Base-by-base conservation (phyloP, 2,888 invertebrate genomes). In the Hypercompe scribonia region DNA sequence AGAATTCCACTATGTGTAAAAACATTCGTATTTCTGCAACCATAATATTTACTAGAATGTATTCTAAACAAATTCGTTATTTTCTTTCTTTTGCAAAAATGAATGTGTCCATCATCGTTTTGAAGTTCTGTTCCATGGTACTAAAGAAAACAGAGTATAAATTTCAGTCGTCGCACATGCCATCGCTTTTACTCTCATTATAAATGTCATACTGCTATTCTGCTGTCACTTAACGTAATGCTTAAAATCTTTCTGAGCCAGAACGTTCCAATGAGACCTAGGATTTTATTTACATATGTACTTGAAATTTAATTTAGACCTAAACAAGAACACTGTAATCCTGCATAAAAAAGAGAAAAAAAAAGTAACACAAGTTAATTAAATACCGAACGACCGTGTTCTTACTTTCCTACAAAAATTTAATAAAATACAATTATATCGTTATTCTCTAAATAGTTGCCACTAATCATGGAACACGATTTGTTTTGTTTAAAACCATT, bases 101-200 rank as follows among this genome's bases (percentile, higher is more conserved):
- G 80, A 80, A 74, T 80, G 80, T 81, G 80, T 84, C 85, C 86
- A 83, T 86, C 79, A 81, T 85, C 75, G 79, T 79, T 78, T 79
- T 68, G 63, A 73, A 28, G 70, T 71, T 78, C 58, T 77, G 78
- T 83, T 84, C 79, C 77, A 80, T 42, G 65, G 68, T 0, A 46
- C 58, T 7, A 33, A 68, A 28, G 39, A 15, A 66, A 65, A 71
- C 18, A 46, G 21, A 50, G 50, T 67, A 33, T 28, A 68, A 39
- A 66, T 69, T 64, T 71, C 73, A 58, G 65, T 75, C 77, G 72
- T 79, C 18, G 33, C 34, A 64, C 31, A 2, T 70, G 68, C 11
- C 46, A 33, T 78, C 74, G 58, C 78, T 79, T 72, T 84, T 68
- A 69, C 79, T 78, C 82, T 39, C 67, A 39, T 7, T 15, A 1